A percentile compares a stretch with the other conserved stretches of the same genome.
Conservation (phyloP, 2,888 invertebrate genomes). For the Apodemia mormo region DNA sequence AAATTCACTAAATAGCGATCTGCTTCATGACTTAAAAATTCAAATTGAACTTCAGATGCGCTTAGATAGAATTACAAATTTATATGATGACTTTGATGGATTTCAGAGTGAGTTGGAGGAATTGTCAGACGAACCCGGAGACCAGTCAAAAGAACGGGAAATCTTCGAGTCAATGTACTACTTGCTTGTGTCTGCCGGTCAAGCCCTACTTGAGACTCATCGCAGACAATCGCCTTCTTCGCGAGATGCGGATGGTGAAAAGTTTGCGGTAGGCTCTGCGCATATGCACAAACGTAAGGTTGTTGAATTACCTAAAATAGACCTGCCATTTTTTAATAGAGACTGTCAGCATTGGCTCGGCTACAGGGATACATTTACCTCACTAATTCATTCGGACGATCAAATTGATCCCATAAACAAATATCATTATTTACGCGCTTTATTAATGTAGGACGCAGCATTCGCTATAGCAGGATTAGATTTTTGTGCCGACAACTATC, state of each 20-base stretch:
- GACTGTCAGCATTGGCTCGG: constrained; percentile 12
- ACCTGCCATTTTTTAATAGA: neutral
- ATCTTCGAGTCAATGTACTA: constrained; percentile 17
- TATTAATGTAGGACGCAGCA: constrained; percentile 24
- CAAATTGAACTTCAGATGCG: too few species aligned
- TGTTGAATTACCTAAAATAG: too few species aligned
- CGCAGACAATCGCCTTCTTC: constrained; percentile 4
- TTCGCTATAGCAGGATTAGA: constrained; percentile 31
- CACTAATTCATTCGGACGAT: constrained; percentile 1
- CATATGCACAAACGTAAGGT: too few species aligned
- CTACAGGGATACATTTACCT: constrained; percentile 6
- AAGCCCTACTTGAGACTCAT: neutral
- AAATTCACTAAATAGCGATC: too few species aligned
- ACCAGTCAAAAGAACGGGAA: too few species aligned
- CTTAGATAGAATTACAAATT: too few species aligned
- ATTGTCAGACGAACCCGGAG: too few species aligned
- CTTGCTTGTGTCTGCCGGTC: constrained; percentile 16
- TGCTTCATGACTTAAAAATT: too few species aligned
- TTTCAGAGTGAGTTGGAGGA: constrained; percentile 12
- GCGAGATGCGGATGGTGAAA: too few species aligned
- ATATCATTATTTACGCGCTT: constrained; percentile 24
- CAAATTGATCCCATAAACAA: constrained; percentile 10
- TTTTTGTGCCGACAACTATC: constrained; percentile 35
- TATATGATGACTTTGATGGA: too few species aligned
- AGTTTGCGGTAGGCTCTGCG: too few species aligned